These are phyloP conservation scores for Xestobium rufovillosum DNA, from an alignment of 2,888 invertebrate genomes.

Conservation along the genomic window DNA sequence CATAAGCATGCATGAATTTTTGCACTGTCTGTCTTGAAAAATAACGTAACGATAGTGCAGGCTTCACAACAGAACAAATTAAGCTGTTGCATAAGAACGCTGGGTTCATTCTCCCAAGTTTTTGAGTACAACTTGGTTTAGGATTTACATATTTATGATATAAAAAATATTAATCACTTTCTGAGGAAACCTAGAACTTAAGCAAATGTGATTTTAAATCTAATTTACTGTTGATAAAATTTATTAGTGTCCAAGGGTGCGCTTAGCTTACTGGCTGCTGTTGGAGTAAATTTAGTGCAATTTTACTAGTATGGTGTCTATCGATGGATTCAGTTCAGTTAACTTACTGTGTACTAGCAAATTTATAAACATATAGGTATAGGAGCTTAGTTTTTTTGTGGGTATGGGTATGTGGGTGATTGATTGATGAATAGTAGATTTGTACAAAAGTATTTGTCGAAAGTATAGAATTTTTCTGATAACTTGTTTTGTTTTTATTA, in stretches of 20 bases:
- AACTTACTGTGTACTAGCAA: conserved; percentile 43
- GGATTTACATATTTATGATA: conserved; percentile 44
- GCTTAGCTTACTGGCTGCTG: conserved; percentile 42
- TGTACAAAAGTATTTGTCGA: conserved; percentile 51
- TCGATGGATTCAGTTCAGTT: conserved; percentile 44
- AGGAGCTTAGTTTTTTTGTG: conserved; percentile 47
- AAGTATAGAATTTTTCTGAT: conserved; percentile 48
- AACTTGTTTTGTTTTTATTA: conserved; percentile 5
- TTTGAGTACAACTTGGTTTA: conserved; percentile 98
- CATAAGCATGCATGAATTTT: too few relatives aligned
- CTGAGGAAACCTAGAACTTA: conserved; percentile 10
- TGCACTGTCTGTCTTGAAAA: too few relatives aligned
- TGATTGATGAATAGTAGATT: conserved; percentile 44
- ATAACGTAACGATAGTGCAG: too few relatives aligned
- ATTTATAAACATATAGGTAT: conserved; percentile 42
- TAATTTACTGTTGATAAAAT: conserved; percentile 34
- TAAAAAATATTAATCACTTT: conserved; percentile 4
- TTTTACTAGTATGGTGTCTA: conserved; percentile 44
- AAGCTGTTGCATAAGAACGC: too few relatives aligned
- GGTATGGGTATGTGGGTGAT: conserved; percentile 35
- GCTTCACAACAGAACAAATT: too few relatives aligned
- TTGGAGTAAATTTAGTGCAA: conserved; percentile 49
- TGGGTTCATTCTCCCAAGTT: too few relatives aligned
- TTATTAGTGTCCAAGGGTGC: conserved; percentile 41
- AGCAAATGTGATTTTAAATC: conserved; percentile 29